phyloP scores from a whole-genome alignment of 1,140 invertebrate genomes.

The Sitodiplosis mosellana region DNA sequence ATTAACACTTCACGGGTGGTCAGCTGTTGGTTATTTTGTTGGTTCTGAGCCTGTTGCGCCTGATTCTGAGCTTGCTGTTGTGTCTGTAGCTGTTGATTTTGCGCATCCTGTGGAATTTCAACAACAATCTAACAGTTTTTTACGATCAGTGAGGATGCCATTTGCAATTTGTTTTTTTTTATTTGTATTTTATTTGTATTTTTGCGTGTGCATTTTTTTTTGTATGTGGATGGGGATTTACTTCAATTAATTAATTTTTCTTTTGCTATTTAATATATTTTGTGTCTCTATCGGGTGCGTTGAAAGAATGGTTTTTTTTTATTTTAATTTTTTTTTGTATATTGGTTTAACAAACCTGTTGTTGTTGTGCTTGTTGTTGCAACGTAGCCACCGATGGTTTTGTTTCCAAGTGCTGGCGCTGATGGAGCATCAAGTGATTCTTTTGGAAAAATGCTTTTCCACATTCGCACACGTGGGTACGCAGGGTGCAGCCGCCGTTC shows the following conservation, averaged over 20 bases:
- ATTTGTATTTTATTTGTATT: no score
- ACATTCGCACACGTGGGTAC: slow-evolving; percentile 67
- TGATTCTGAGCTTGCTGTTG: slow-evolving; percentile 15
- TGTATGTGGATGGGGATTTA: no score
- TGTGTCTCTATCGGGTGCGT: no score
- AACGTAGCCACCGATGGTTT: slow-evolving; percentile 32
- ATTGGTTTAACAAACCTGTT: not conserved
- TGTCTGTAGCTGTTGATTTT: slow-evolving; percentile 29
- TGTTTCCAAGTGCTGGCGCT: slow-evolving; percentile 59
- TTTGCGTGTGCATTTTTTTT: no score
- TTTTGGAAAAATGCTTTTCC: slow-evolving; percentile 77
- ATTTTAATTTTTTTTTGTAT: no score
- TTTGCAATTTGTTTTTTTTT: no score
- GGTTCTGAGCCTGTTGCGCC: slow-evolving; percentile 2
- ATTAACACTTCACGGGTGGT: slow-evolving; percentile 12
- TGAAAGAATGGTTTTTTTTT: no score
- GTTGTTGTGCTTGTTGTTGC: slow-evolving; percentile 14
- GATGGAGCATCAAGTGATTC: slow-evolving; percentile 60
- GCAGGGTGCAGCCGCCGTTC: slow-evolving; percentile 58
- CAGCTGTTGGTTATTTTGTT: slow-evolving; percentile 20
- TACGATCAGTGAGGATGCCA: no score
- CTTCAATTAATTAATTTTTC: no score
- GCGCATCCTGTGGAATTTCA: slow-evolving; percentile 15
- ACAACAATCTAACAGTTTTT: not conserved
- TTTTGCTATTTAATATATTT: no score